Percentiles rank a stretch among this genome's conserved stretches.
phyloP scores from a whole-genome alignment of 23 tunicate genomes.

The Ascidia mentula region DNA sequence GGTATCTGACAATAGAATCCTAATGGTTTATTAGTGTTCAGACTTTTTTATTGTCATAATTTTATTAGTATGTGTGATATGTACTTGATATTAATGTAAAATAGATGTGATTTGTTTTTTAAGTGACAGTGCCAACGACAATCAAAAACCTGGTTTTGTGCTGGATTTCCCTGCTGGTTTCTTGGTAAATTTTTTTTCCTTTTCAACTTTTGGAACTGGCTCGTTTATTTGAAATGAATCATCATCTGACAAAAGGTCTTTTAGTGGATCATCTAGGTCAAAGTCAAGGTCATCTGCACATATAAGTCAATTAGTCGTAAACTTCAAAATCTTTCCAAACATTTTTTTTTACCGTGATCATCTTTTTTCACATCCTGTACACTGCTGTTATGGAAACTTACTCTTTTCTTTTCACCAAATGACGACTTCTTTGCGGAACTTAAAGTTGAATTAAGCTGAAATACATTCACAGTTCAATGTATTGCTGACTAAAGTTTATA shows the following conservation, averaged over 20 bases:
- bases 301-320: neutral
- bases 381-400: constrained; percentile 20
- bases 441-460: neutral
- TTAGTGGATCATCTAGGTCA: constrained; percentile 56
- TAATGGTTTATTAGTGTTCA: no score
- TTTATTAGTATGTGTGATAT: no score
- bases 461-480: no score
- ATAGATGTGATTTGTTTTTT: no score
- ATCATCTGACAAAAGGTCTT: constrained; percentile 46
- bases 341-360: neutral
- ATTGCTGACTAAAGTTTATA: no score
- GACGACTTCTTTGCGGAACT: neutral
- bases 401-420: constrained; percentile 23
- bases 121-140: no score
- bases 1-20: no score
- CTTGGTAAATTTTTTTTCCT: neutral
- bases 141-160: no score
- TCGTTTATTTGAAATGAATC: constrained; percentile 29
- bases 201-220: neutral
- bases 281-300: constrained; percentile 13
- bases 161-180: no score
- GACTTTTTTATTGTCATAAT: no score
- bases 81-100: no score
- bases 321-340: no score
- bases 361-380: neutral